phyloP scores from a whole-genome alignment of 1,140 invertebrate genomes.

The Dendroctonus ponderosae region DNA sequence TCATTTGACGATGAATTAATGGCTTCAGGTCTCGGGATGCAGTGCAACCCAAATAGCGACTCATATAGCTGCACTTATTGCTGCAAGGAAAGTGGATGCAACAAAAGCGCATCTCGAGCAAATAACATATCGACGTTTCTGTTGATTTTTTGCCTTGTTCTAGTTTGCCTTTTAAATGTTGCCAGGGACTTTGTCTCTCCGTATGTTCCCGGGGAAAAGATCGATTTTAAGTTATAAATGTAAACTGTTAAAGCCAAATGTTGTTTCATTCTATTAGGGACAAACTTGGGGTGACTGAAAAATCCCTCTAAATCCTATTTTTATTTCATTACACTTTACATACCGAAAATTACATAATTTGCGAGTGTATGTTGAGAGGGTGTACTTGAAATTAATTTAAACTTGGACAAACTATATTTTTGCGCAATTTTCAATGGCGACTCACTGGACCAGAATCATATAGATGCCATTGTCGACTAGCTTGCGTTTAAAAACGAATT shows the following conservation, averaged over 20 bases:
- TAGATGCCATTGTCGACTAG: too few relatives aligned
- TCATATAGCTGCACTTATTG: constrained; percentile 51
- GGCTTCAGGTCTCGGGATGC: constrained; percentile 50
- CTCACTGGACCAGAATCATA: too few relatives aligned
- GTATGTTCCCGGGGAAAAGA: constrained; percentile 11
- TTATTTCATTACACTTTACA: too few relatives aligned
- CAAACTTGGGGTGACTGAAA: too few relatives aligned
- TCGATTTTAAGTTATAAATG: constrained; percentile 17
- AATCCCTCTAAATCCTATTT: too few relatives aligned
- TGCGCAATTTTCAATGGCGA: too few relatives aligned
- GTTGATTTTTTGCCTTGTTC: constrained; percentile 4
- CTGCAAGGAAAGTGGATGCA: constrained; percentile 51
- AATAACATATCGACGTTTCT: neutral
- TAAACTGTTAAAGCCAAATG: neutral
- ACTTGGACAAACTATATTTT: too few relatives aligned
- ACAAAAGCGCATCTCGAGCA: constrained; percentile 38
- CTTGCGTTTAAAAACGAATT: too few relatives aligned
- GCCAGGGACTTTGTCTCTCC: constrained; percentile 26
- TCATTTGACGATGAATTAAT: constrained; percentile 51
- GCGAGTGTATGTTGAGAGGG: too few relatives aligned
- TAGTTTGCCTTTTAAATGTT: constrained; percentile 21
- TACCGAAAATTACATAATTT: too few relatives aligned
- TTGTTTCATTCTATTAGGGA: too few relatives aligned
- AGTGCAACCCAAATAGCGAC: constrained; percentile 52
- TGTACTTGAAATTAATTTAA: too few relatives aligned